Evolutionary conservation across 1,140 invertebrate genomes (phyloP).

Genomic region (Drosophila leontia): DNA sequence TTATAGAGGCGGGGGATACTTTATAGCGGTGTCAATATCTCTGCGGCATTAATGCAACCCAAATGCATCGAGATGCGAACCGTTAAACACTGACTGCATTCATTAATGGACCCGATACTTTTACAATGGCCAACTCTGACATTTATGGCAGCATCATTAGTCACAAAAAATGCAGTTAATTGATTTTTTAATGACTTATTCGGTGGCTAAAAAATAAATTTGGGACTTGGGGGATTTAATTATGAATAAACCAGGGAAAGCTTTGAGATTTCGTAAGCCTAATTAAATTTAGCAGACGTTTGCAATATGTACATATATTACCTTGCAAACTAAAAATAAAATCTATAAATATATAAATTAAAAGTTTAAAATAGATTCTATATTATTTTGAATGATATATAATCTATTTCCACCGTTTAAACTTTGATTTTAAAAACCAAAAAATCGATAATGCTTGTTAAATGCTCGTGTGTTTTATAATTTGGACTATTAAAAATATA

Average conservation of each 20-base stretch:
- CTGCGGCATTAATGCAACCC: slow-evolving; percentile 32
- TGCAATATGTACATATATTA: neutral
- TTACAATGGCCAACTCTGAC: slow-evolving; percentile 1
- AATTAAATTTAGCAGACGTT: neutral
- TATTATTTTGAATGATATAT: neutral
- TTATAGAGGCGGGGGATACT: neutral
- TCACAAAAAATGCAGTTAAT: slow-evolving; percentile 15
- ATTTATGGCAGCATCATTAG: slow-evolving; percentile 16
- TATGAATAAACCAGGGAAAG: neutral
- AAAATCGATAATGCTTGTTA: neutral
- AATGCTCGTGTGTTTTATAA: neutral
- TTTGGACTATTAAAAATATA: neutral
- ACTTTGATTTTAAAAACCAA: neutral
- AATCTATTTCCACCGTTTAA: neutral
- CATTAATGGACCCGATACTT: slow-evolving; percentile 6
- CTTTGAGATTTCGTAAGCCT: neutral
- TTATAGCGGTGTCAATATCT: slow-evolving; percentile 31
- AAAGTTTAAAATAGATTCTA: neutral
- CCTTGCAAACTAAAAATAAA: neutral
- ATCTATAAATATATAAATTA: neutral
- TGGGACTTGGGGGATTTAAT: neutral
- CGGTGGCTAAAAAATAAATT: neutral
- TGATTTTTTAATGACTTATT: slow-evolving; percentile 11
- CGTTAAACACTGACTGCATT: slow-evolving; percentile 15
- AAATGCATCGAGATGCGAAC: slow-evolving; percentile 33